Evolutionary conservation across 2,888 invertebrate genomes (phyloP).

Genomic region (Agrypnus murinus): DNA sequence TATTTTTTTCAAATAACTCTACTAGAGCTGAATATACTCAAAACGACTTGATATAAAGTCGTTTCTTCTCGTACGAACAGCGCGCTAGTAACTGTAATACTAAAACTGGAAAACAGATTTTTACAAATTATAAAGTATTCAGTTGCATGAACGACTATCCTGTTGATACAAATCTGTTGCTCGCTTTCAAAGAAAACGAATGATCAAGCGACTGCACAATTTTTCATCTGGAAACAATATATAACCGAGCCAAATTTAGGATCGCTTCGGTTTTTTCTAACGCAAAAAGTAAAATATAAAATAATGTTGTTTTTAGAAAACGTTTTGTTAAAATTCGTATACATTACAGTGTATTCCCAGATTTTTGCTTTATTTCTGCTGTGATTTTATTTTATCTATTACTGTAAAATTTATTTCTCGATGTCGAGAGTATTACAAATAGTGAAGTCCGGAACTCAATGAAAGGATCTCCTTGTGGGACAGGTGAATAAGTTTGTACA

Average conservation of each 20-base stretch:
- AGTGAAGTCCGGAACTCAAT: conserved; percentile 2
- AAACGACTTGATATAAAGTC: too few relatives aligned
- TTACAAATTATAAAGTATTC: too few relatives aligned
- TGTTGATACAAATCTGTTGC: conserved; percentile 15
- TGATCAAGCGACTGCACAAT: conserved; percentile 12
- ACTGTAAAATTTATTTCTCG: conserved; percentile 7
- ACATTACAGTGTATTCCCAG: background rate
- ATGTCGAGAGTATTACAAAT: conserved; percentile 3
- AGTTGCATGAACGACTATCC: too few relatives aligned
- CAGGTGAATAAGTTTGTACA: conserved; percentile 39
- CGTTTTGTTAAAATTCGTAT: background rate
- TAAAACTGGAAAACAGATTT: too few relatives aligned
- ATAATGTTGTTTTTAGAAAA: too few relatives aligned
- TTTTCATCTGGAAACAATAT: conserved; percentile 1
- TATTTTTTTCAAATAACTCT: too few relatives aligned
- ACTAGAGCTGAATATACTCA: too few relatives aligned
- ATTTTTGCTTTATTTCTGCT: conserved; percentile 1
- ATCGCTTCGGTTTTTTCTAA: too few relatives aligned
- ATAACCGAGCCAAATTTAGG: conserved; percentile 1
- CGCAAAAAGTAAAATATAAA: too few relatives aligned
- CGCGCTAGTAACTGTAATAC: too few relatives aligned
- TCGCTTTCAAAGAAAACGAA: background rate
- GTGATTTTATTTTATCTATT: too few relatives aligned
- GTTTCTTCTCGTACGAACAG: too few relatives aligned
- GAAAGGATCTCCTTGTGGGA: background rate